These are phyloP conservation scores for Pyralis farinalis DNA, from an alignment of 2,888 invertebrate genomes.

Conservation along the genomic window DNA sequence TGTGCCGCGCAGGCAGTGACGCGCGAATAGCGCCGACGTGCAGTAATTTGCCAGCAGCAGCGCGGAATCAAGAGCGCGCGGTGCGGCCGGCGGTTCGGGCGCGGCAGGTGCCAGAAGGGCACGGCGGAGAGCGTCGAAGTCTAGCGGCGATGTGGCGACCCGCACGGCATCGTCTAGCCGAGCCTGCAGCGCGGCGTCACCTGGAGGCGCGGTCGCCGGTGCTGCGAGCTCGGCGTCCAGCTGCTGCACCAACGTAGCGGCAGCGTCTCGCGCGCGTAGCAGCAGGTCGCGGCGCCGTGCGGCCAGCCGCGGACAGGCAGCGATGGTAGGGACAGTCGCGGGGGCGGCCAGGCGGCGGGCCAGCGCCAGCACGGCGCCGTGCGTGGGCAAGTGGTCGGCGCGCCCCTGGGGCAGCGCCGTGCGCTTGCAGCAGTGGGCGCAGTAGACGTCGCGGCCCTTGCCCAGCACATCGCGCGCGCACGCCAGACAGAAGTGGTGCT, in stretches of 20 bases:
- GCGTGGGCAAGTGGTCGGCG: conserved; percentile 85
- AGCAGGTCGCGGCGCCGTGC: conserved; percentile 70
- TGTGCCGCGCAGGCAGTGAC: conserved; percentile 77
- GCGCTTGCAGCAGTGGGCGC: conserved; percentile 88
- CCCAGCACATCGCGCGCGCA: conserved; percentile 85
- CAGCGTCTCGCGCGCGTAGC: conserved; percentile 79
- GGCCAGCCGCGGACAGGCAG: conserved; percentile 82
- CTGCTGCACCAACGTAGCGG: conserved; percentile 81
- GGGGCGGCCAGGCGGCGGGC: conserved; percentile 53
- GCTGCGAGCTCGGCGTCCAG: conserved; percentile 77
- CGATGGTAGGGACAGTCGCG: conserved; percentile 85
- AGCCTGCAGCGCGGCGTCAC: conserved; percentile 14
- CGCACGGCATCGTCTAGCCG: conserved; percentile 46
- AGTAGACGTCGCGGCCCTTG: conserved; percentile 85
- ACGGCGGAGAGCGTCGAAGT: conserved; percentile 84
- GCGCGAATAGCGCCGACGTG: conserved; percentile 86
- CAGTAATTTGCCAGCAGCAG: conserved; percentile 89
- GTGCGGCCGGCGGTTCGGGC: conserved; percentile 43
- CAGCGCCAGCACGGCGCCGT: conserved; percentile 84
- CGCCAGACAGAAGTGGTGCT: conserved; percentile 88
- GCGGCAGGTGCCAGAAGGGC: conserved; percentile 79
- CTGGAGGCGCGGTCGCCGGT: conserved; percentile 49
- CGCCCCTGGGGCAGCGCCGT: conserved; percentile 85
- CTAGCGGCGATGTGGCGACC: conserved; percentile 84
- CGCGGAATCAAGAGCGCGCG: conserved; percentile 87